Evolutionary conservation across 2,797 vertebrate genomes (phyloP), one percentile per base, ranked within the genome.

Genomic region (Sebastes dallii): DNA sequence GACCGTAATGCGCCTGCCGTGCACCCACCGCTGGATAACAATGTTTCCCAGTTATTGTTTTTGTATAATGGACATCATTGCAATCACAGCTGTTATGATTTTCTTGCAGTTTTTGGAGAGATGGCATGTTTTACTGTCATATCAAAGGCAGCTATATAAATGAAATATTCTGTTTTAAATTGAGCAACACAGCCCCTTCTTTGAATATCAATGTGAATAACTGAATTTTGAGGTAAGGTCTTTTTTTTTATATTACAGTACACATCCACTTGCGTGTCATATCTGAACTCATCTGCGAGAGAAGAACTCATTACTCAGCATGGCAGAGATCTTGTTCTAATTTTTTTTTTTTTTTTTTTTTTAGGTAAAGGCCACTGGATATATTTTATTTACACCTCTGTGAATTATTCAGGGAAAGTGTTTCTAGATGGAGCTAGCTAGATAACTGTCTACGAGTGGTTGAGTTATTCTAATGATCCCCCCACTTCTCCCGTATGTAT

Each of bases 341-440:
- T 68, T 82, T 88, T 84, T 85, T 77, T 80, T 42, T 39, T 36
- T 36, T 36, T 32, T 72, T 83, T 86, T 82, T 87, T 82, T 83
- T 81, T 36, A 84, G 82, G 88, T 91, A 81, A 90, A 90, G 89
- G 86, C 89, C 84, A 85, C 81, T 71, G 56, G 84, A 87, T 89
- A 95, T 95, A 90, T 94, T 95, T 95, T 95, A 95, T 96, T 95
- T 94, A 96, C 89, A 89, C 73, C 46, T 68, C 60, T 80, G 81
- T 96, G 81, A 93, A 96, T 96, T 91, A 95, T 96, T 96, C 84
- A 95, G 66, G 22, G 25, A 39, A 66, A 81, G 50, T 89, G 76
- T 91, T 91, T 92, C 91, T 85, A 74, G 91, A 90, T 88, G 89
- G 89, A 87, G 84, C 88, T 78, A 69, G 89, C 88, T 73, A 24